Percentiles rank a stretch among this genome's conserved stretches.
Evolutionary conservation across 2,888 invertebrate species (phyloP).

Genomic region (Harmothoe impar): DNA sequence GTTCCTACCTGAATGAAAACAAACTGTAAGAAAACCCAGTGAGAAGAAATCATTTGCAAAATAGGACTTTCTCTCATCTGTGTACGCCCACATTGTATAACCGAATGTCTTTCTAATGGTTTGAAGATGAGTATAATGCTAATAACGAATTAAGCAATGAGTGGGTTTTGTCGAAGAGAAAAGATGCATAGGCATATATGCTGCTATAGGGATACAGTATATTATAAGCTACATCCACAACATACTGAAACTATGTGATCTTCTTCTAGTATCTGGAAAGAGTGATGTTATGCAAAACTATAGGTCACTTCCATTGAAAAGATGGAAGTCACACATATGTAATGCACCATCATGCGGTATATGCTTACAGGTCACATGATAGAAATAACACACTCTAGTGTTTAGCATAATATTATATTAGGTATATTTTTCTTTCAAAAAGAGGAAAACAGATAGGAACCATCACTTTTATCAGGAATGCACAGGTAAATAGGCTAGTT

Average conservation of each 20-base stretch:
- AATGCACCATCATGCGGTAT: too few relatives aligned
- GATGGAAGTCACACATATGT: too few relatives aligned
- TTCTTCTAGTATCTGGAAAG: background rate
- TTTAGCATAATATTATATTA: too few relatives aligned
- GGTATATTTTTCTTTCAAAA: too few relatives aligned
- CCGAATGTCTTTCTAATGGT: background rate
- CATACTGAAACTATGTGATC: background rate
- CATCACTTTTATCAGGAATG: too few relatives aligned
- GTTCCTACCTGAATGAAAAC: background rate
- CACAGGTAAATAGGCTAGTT: too few relatives aligned
- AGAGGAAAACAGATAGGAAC: too few relatives aligned
- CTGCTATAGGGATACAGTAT: background rate
- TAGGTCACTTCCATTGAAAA: background rate
- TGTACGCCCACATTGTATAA: background rate
- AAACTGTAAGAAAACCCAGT: too few relatives aligned
- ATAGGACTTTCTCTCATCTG: too few relatives aligned
- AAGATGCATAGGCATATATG: background rate
- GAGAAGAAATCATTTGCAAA: too few relatives aligned
- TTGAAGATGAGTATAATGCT: background rate
- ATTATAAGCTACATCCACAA: background rate
- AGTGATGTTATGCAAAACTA: constrained; percentile 26
- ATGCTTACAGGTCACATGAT: too few relatives aligned
- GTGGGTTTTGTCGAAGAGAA: background rate
- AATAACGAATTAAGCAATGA: background rate
- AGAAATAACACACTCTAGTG: too few relatives aligned